Evolutionary conservation across 2,797 vertebrate species (phyloP), one percentile per base, ranked within the genome.

Genomic region (Caiman crocodilus): DNA sequence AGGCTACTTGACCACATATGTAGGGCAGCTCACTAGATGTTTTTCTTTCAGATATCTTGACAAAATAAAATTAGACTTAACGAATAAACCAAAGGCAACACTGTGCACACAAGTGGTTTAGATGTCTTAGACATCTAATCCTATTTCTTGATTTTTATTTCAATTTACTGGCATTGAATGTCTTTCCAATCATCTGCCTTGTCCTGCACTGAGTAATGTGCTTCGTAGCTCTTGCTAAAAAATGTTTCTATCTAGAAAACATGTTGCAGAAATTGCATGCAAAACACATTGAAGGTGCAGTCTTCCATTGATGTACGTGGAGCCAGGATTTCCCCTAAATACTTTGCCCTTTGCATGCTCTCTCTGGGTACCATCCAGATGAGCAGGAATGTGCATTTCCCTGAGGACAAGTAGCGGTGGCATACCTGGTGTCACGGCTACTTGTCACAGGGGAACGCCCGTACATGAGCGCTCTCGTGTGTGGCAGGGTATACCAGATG

Each of bases 221-320:
- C 69, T 71, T 73, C 26, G 13, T 32, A 69, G 17, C 21, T 9
- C 13, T 32, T 25, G 35, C 15, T 73, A 35, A 42, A 50, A 71
- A 73, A 50, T 25, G 4, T 42, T 32, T 42, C 23, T 73, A 25
- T 25, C 6, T 21, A 73, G 32, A 73, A 71, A 42, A 50, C 25
- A 9, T 61, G 21, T 28, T n/a, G 30, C 63, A 65, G 63, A 65
- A 15, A 7, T n/a, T n/a, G 5, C 13, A 17, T 65, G 17, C 17
- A 65, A 18, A 15, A 65, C 28, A 20, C 18, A 35, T 1, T 20
- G 42, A 42, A 35, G 67, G 20, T 71, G 32, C 42, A 42, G 25
- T 50, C 23, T 35, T 4, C 5, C 10, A 6, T 13, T 7, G 57
- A 30, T 4, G 30, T 30, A 35, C 1, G 1, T 3, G 18, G 20